Conservation (phyloP, 2,888 invertebrate genomes). For the Dicranocentrus wangi region DNA sequence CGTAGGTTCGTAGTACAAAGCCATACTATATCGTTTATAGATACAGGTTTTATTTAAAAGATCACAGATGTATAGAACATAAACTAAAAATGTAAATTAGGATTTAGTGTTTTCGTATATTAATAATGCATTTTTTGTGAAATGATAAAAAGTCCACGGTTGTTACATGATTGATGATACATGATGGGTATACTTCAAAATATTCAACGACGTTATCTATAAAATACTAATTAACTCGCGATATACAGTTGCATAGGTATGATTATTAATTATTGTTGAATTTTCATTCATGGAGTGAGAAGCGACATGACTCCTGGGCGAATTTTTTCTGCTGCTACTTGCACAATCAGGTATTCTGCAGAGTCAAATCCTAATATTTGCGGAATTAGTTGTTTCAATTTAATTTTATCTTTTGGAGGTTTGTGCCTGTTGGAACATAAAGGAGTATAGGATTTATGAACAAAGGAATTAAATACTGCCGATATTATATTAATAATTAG, state of each 20-base stretch:
- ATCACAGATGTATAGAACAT: not conserved
- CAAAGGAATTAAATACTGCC: not conserved
- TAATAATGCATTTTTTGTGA: not conserved
- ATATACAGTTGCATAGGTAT: not conserved
- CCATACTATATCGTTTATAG: too few species aligned
- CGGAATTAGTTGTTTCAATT: slow-evolving; percentile 63
- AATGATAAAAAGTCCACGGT: not conserved
- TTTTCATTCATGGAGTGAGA: slow-evolving; percentile 31
- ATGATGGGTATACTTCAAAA: not conserved
- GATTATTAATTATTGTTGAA: not conserved
- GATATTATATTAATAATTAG: too few species aligned
- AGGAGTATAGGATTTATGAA: not conserved
- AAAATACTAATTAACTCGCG: not conserved
- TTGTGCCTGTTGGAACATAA: slow-evolving; percentile 57
- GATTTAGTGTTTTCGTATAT: not conserved
- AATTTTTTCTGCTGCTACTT: slow-evolving; percentile 72
- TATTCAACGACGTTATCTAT: not conserved
- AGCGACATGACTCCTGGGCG: slow-evolving; percentile 68
- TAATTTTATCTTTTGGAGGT: slow-evolving; percentile 62
- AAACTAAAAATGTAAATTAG: not conserved
- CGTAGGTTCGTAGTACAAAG: too few species aligned
- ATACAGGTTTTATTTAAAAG: not conserved
- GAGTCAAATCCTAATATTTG: slow-evolving; percentile 68
- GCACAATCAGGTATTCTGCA: slow-evolving; percentile 70
- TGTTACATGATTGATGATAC: not conserved